Evolutionary conservation across 2,797 vertebrate genomes (phyloP), one percentile per base, ranked within the genome.

Genomic region (Xyrichtys novacula): DNA sequence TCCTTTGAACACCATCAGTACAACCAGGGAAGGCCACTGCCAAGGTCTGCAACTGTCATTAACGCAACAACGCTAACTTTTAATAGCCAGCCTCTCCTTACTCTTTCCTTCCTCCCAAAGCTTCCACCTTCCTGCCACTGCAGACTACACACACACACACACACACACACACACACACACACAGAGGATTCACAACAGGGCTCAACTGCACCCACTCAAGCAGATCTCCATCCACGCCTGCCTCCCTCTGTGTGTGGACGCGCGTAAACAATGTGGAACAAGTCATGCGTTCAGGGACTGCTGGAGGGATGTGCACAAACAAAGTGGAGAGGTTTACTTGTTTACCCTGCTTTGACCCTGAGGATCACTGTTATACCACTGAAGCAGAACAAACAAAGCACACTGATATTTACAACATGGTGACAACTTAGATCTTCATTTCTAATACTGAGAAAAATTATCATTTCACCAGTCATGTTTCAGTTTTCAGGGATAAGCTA

Each of bases 31-130:
- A 79, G 80, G 71, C 58, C 76, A 55, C n/a, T 55, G 78, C 58
- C 83, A 81, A 91, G 88, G 87, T 81, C 86, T 88, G 78, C 20
- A 23, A 73, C 65, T 65, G 69, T 49, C 74, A 85, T 85, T 82
- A 87, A 78, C 54, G n/a, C 43, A 66, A 76, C 34, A 78, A 58
- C 74, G 73, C 39, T 38, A 57, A 80, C 85, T 90, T 89, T 88
- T 86, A 87, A 90, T 85, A 88, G 85, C 84, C 69, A 22, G 66
- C 71, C 66, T 81, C 60, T 49, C 82, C 81, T 75, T 71, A 71
- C 54, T 80, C 71, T 66, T 90, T 91, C 90, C 89, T 91, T 91
- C 89, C 89, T 90, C 66, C 56, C 78, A 4, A 56, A 76, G 76
- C 63, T 64, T 80, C 80, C 79, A 77, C 60, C 68, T 84, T 89